phyloP scores from a whole-genome alignment of 2,113 vertebrate genomes.

The Chrysemys picta region DNA sequence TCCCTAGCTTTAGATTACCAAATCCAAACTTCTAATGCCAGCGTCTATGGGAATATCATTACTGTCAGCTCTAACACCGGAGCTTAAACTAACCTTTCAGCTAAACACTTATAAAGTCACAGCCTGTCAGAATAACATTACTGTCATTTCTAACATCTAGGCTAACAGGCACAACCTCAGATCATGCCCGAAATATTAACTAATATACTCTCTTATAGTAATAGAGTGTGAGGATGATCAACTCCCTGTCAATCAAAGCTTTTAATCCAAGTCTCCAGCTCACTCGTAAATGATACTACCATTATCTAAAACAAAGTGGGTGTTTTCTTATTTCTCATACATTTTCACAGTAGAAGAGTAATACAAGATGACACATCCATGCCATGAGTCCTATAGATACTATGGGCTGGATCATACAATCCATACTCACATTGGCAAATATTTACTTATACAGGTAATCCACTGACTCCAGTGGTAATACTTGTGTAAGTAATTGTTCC shows the following conservation, averaged over 20 bases:
- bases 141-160: slow-evolving; percentile 29
- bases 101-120: slow-evolving; percentile 28
- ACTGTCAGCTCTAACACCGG: accelerated
- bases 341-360: neutral
- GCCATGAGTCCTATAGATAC: neutral
- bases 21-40: neutral
- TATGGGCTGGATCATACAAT: neutral
- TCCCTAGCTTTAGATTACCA: neutral
- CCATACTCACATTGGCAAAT: neutral
- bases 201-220: neutral
- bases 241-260: slow-evolving; percentile 30
- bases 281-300: neutral
- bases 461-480: accelerated
- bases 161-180: slow-evolving; percentile 35
- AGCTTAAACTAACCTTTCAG: slow-evolving; percentile 20
- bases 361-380: neutral
- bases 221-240: neutral
- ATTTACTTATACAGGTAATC: neutral
- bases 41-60: accelerated
- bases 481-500: accelerated
- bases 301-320: slow-evolving; percentile 46
- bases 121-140: slow-evolving; percentile 45
- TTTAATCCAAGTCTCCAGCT: neutral
- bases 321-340: slow-evolving; percentile 13
- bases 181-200: slow-evolving; percentile 39